A percentile compares a stretch with the other conserved stretches of the same genome.
Conservation (phyloP, 2,113 vertebrate species). For the Corydoras sp. region DNA sequence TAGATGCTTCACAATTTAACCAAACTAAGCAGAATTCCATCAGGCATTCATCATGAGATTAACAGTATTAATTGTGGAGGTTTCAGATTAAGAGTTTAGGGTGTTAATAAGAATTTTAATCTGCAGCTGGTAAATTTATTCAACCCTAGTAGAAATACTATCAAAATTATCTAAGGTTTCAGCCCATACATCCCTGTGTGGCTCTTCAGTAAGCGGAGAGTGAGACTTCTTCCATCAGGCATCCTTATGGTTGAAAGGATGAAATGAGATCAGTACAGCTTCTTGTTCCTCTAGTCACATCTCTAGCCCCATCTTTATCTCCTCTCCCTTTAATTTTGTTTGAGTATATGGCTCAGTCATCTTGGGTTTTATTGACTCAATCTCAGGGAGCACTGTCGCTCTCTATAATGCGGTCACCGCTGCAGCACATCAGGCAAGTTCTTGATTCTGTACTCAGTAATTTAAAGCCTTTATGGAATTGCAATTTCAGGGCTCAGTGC, state of each 20-base stretch:
- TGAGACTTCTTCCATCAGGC: slow-evolving; percentile 45
- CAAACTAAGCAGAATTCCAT: too few species aligned
- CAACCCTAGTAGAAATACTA: too few species aligned
- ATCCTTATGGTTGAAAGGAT: slow-evolving; percentile 51
- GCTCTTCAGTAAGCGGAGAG: too few species aligned
- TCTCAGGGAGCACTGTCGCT: slow-evolving; percentile 79
- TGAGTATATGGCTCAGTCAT: slow-evolving; percentile 91
- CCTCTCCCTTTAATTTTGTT: slow-evolving; percentile 90
- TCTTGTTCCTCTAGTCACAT: slow-evolving; percentile 32
- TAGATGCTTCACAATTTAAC: too few species aligned
- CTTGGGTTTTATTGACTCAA: slow-evolving; percentile 98
- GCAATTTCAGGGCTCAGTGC: slow-evolving; percentile 99
- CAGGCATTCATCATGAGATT: too few species aligned
- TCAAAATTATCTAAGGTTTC: too few species aligned
- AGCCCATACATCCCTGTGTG: too few species aligned
- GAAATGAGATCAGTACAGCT: slow-evolving; percentile 55
- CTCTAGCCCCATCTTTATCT: slow-evolving; percentile 20
- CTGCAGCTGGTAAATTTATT: too few species aligned
- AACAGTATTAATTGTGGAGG: too few species aligned
- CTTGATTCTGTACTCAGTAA: slow-evolving; percentile 97
- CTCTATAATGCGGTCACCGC: slow-evolving; percentile 86
- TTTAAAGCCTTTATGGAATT: slow-evolving; percentile 99
- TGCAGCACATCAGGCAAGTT: slow-evolving; percentile 92
- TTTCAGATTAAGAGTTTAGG: too few species aligned
- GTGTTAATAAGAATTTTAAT: too few species aligned